phyloP scores from a whole-genome alignment of 1,140 invertebrate species.

The Halesus radiatus region DNA sequence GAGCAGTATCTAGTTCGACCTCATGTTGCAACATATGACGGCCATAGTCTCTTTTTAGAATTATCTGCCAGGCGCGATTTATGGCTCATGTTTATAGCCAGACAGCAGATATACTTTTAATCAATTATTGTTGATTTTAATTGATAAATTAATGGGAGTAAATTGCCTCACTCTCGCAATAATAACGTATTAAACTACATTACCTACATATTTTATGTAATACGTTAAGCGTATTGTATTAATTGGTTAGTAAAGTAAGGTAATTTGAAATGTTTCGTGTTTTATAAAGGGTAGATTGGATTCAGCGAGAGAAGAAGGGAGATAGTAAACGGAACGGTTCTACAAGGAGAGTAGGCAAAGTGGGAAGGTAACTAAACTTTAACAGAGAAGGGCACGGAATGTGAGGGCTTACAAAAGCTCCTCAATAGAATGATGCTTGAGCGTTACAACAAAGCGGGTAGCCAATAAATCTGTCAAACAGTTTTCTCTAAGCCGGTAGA shows the following conservation, averaged over 20 bases:
- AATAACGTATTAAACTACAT: neutral
- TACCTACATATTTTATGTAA: neutral
- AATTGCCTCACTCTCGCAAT: neutral
- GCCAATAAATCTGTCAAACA: conserved; percentile 58
- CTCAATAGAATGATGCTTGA: conserved; percentile 57
- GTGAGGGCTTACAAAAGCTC: conserved; percentile 47
- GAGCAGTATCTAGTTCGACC: neutral
- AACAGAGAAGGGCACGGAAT: neutral
- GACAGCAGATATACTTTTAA: conserved; percentile 3
- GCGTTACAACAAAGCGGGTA: conserved; percentile 56
- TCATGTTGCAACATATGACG: neutral
- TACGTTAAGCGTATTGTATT: conserved; percentile 1
- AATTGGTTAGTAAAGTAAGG: neutral
- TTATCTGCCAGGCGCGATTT: neutral
- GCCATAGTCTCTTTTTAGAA: neutral
- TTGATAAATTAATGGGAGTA: neutral
- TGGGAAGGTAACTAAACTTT: too few relatives aligned
- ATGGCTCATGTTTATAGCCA: conserved; percentile 1
- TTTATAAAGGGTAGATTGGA: neutral
- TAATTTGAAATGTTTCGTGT: neutral
- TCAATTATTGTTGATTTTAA: conserved; percentile 17
- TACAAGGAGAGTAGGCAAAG: too few relatives aligned
- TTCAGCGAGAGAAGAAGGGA: neutral
- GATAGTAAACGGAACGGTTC: too few relatives aligned
- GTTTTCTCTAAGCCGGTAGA: conserved; percentile 57